phyloP scores from a whole-genome alignment of 2,888 invertebrate genomes.

The Pterobdella sp. region DNA sequence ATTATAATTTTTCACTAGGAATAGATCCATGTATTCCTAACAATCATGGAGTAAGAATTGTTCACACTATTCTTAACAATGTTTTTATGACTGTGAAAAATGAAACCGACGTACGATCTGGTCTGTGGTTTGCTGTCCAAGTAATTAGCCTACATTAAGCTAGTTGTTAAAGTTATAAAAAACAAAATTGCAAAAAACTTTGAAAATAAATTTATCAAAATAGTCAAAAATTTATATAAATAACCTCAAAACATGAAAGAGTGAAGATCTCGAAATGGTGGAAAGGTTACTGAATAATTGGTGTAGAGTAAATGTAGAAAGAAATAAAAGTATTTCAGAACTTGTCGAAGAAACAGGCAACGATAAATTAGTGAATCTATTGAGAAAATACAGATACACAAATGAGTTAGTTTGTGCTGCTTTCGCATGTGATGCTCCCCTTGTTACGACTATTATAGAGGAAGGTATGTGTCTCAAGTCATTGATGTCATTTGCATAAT shows the following conservation, averaged over 20 bases:
- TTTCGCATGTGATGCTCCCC: constrained; percentile 37
- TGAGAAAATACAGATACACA: constrained; percentile 35
- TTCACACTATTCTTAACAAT: constrained; percentile 39
- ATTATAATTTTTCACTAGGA: no score
- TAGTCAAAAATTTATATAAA: background rate
- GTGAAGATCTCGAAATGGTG: constrained; percentile 36
- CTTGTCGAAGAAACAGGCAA: constrained; percentile 41
- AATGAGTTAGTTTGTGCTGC: constrained; percentile 41
- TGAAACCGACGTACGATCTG: constrained; percentile 39
- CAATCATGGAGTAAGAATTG: constrained; percentile 39
- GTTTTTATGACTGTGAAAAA: constrained; percentile 39
- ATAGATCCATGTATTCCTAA: constrained; percentile 40
- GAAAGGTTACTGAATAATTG: constrained; percentile 39
- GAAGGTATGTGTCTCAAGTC: constrained; percentile 33
- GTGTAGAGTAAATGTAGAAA: constrained; percentile 38
- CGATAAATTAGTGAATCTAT: constrained; percentile 34
- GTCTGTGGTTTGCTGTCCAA: constrained; percentile 39
- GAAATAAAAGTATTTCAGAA: constrained; percentile 37
- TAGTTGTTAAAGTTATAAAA: background rate
- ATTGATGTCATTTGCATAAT: background rate
- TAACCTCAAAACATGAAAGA: constrained; percentile 34
- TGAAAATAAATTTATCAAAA: background rate
- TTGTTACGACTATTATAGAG: constrained; percentile 36
- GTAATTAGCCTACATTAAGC: background rate
- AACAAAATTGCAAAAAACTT: background rate